Evolutionary conservation across 2,113 vertebrate genomes (phyloP).

Genomic region (Aspidoscelis tigris): DNA sequence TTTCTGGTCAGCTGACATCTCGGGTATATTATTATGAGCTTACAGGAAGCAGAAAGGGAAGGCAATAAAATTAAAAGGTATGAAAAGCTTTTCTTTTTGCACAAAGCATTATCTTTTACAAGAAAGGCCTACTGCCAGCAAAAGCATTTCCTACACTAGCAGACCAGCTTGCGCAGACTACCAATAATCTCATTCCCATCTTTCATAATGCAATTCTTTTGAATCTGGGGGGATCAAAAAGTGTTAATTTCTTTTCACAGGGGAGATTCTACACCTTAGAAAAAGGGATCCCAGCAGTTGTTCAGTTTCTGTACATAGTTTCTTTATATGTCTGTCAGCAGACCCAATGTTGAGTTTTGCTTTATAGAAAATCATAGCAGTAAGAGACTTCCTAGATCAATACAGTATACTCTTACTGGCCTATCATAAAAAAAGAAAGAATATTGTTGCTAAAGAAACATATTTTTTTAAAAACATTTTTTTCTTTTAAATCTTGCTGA

Average conservation of each 20-base stretch:
- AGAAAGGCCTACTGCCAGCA: constrained; percentile 51
- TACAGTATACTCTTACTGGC: constrained; percentile 36
- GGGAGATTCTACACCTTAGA: constrained; percentile 46
- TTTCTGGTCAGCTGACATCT: not conserved
- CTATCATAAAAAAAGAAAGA: constrained; percentile 15
- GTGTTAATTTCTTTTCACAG: constrained; percentile 49
- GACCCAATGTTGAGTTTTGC: constrained; percentile 31
- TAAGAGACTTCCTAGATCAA: constrained; percentile 47
- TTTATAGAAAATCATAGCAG: constrained; percentile 49
- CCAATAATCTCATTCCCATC: constrained; percentile 53
- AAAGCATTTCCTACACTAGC: constrained; percentile 59
- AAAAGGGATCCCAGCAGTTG: constrained; percentile 49
- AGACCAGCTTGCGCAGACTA: constrained; percentile 59
- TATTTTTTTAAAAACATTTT: constrained; percentile 43
- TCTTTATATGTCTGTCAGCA: constrained; percentile 39
- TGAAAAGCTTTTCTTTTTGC: constrained; percentile 10
- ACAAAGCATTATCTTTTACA: constrained; percentile 39
- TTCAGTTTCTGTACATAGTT: constrained; percentile 39
- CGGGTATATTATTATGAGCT: constrained; percentile 29
- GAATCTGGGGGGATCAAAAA: constrained; percentile 65
- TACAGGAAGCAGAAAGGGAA: constrained; percentile 35
- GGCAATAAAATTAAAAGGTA: constrained; percentile 23
- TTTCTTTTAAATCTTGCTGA: constrained; percentile 20
- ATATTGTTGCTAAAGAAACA: constrained; percentile 27
- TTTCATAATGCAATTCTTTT: constrained; percentile 65